These are phyloP conservation scores for Metopolophium dirhodum DNA, from an alignment of 1,140 invertebrate genomes.

Conservation along the genomic window DNA sequence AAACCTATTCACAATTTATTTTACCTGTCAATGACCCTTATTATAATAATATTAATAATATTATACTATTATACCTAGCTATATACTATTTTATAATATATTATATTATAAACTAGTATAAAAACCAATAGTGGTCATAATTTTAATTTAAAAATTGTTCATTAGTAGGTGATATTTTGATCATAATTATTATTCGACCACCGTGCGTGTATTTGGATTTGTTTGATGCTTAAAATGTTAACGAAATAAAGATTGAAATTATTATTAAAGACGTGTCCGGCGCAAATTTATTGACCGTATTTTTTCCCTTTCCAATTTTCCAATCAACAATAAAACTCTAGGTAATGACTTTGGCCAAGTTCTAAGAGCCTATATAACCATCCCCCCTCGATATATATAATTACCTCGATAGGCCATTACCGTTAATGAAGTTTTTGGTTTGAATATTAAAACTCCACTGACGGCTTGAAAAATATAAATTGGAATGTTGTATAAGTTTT, in stretches of 20 bases:
- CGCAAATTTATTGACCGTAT: slow-evolving; percentile 40
- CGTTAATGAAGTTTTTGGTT: slow-evolving; percentile 51
- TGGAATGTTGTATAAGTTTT: slow-evolving; percentile 37
- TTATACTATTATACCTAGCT: no score
- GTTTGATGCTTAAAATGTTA: neutral
- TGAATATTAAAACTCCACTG: slow-evolving; percentile 46
- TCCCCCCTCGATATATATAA: slow-evolving; percentile 19
- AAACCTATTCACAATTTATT: neutral
- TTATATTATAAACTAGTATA: neutral
- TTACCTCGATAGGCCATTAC: slow-evolving; percentile 47
- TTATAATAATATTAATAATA: neutral
- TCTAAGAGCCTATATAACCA: slow-evolving; percentile 35
- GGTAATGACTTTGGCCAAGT: slow-evolving; percentile 43
- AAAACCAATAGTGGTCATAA: neutral
- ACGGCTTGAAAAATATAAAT: slow-evolving; percentile 41
- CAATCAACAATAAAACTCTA: slow-evolving; percentile 50
- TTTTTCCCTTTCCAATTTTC: slow-evolving; percentile 45
- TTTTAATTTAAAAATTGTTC: neutral
- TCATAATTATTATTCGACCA: neutral
- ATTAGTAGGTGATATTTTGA: neutral
- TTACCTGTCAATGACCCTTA: neutral
- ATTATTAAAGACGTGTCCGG: neutral
- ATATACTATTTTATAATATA: no score
- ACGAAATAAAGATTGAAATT: neutral
- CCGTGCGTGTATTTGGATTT: neutral